Conservation (phyloP, 2,797 vertebrate species). For the Sarcophilus harrisii region DNA sequence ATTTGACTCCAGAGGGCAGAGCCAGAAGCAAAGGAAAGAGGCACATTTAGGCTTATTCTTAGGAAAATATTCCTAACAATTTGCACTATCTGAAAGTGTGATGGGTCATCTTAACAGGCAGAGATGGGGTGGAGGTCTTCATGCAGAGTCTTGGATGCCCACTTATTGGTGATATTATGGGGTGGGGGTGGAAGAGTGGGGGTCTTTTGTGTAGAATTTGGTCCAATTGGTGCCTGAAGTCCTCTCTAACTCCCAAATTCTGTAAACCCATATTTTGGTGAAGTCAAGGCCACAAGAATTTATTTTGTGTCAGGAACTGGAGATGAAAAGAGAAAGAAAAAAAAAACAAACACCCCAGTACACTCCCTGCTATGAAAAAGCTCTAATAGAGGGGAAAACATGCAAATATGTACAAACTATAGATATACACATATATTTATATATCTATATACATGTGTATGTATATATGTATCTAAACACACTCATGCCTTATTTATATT, state of each 20-base stretch:
- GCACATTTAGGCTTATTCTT: neutral
- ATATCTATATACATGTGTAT: neutral
- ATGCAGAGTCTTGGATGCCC: neutral
- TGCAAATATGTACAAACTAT: neutral
- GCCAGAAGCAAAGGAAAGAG: neutral
- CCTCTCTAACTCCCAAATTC: neutral
- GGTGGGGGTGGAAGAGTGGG: neutral
- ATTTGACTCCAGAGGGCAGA: neutral
- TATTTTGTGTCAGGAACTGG: neutral
- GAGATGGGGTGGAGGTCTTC: neutral
- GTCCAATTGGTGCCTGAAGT: neutral
- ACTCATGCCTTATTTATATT: neutral
- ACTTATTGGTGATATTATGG: neutral
- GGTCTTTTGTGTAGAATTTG: neutral
- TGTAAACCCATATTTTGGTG: neutral
- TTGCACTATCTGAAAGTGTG: neutral
- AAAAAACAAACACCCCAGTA: neutral
- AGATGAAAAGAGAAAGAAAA: neutral
- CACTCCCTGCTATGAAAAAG: neutral
- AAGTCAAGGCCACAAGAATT: neutral
- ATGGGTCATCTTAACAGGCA: neutral
- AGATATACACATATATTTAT: neutral
- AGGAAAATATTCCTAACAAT: neutral
- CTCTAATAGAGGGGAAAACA: neutral
- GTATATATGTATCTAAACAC: neutral